Evolutionary conservation across 1,140 invertebrate species (phyloP).

Genomic region (Ceratina australensis): DNA sequence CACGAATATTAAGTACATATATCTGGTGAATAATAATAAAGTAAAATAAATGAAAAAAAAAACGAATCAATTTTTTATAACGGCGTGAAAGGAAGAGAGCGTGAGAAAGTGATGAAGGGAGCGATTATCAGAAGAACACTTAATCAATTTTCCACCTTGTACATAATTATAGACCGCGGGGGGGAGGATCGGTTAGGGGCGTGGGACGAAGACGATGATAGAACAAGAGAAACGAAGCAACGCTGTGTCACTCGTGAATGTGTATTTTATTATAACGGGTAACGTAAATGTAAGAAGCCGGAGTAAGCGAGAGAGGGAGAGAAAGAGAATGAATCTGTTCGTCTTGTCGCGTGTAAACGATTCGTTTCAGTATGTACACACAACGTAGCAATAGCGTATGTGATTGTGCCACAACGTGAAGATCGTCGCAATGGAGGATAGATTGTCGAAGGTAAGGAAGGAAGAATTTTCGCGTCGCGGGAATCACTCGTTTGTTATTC

Average conservation of each 20-base stretch:
- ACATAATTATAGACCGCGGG: slow-evolving; percentile 46
- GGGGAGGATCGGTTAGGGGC: not conserved
- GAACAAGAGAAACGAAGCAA: slow-evolving; percentile 5
- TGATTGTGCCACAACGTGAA: slow-evolving; percentile 38
- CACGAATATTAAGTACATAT: slow-evolving; percentile 46
- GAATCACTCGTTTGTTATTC: slow-evolving; percentile 19
- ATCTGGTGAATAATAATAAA: not conserved
- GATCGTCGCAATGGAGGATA: slow-evolving; percentile 12
- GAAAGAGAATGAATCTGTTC: slow-evolving; percentile 24
- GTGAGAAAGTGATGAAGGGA: slow-evolving; percentile 26
- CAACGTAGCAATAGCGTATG: slow-evolving; percentile 24
- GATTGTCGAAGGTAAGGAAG: not conserved
- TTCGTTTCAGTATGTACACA: not conserved
- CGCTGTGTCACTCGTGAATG: slow-evolving; percentile 73
- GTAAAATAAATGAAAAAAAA: not conserved
- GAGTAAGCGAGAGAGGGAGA: not conserved
- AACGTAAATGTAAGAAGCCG: slow-evolving; percentile 49
- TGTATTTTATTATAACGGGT: slow-evolving; percentile 77
- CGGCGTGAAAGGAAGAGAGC: slow-evolving; percentile 20
- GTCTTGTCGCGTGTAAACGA: slow-evolving; percentile 19
- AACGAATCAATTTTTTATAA: slow-evolving; percentile 69
- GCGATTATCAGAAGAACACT: slow-evolving; percentile 71
- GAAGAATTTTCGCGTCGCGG: slow-evolving; percentile 35
- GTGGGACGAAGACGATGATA: slow-evolving; percentile 6
- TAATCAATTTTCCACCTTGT: slow-evolving; percentile 69